A percentile compares a stretch with the other conserved stretches of the same genome.
Evolutionary conservation across 2,797 vertebrate genomes (phyloP).

Genomic region (Epinephelus coioides): DNA sequence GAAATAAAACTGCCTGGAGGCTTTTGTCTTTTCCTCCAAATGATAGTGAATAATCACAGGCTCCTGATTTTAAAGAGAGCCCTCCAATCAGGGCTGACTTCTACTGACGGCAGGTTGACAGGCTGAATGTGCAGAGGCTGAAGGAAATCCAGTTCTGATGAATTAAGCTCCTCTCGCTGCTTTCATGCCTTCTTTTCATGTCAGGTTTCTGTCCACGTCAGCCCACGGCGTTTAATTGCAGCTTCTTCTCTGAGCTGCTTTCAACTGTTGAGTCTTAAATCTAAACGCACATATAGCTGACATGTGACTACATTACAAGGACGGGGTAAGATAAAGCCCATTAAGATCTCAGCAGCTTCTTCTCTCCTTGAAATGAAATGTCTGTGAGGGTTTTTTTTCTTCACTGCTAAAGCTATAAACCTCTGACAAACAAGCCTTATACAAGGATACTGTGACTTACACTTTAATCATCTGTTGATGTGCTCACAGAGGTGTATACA

Average conservation of each 20-base stretch:
- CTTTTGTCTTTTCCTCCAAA: slow-evolving; percentile 71
- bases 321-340: slow-evolving; percentile 8
- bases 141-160: slow-evolving; percentile 53
- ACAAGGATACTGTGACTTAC: not conserved
- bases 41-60: slow-evolving; percentile 73
- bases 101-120: slow-evolving; percentile 66
- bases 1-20: slow-evolving; percentile 65
- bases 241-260: slow-evolving; percentile 45
- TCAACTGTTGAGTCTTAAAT: slow-evolving; percentile 23
- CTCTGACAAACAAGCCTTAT: not conserved
- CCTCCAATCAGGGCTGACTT: slow-evolving; percentile 54
- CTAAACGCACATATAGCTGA: slow-evolving; percentile 24
- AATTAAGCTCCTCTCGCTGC: slow-evolving; percentile 60
- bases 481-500: not conserved
- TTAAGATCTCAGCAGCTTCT: slow-evolving; percentile 14
- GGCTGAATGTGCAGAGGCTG: slow-evolving; percentile 49
- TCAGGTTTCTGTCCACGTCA: slow-evolving; percentile 50
- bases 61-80: slow-evolving; percentile 51
- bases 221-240: slow-evolving; percentile 47
- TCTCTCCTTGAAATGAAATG: not conserved
- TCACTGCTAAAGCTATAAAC: not conserved
- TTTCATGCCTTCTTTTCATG: slow-evolving; percentile 65
- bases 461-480: not conserved
- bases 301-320: slow-evolving; percentile 24
- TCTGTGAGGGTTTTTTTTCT: not conserved